Evolutionary conservation across 2,888 invertebrate species (phyloP).

Genomic region (Operophtera brumata): DNA sequence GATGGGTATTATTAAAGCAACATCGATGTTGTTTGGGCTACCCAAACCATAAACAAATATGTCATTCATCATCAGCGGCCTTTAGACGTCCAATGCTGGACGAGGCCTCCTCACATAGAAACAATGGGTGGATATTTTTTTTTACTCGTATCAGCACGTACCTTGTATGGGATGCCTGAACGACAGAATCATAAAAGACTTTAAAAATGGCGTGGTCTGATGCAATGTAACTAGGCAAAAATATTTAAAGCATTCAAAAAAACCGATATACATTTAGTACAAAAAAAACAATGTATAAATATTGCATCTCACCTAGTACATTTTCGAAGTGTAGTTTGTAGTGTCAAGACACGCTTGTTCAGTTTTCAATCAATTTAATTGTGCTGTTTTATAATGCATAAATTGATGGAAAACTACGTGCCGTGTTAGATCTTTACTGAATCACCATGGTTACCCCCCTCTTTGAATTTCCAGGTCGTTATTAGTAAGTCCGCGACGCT

Average conservation of each 20-base stretch:
- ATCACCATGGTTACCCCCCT: conserved; percentile 67
- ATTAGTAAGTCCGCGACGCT: conserved; percentile 75
- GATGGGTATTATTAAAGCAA: no score
- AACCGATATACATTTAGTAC: not conserved
- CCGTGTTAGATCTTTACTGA: conserved; percentile 9
- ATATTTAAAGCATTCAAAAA: not conserved
- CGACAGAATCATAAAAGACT: not conserved
- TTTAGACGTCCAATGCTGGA: no score
- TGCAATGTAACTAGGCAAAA: not conserved
- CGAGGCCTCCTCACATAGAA: no score
- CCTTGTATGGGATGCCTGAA: conserved; percentile 12
- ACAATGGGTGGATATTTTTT: no score
- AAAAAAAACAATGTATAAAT: not conserved
- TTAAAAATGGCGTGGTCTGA: not conserved
- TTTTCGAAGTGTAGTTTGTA: conserved; percentile 5
- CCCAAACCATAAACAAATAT: no score
- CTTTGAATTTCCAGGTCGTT: conserved; percentile 81
- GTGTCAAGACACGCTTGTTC: conserved; percentile 4
- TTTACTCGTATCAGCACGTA: no score
- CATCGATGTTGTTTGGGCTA: no score
- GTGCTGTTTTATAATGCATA: not conserved
- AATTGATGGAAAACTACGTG: conserved; percentile 36
- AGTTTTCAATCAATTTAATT: conserved; percentile 23
- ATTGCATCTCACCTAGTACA: not conserved
- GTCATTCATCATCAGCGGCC: no score